These are phyloP conservation scores for Drosophila prosaltans DNA, from an alignment of 1,140 invertebrate species.

Conservation along the genomic window DNA sequence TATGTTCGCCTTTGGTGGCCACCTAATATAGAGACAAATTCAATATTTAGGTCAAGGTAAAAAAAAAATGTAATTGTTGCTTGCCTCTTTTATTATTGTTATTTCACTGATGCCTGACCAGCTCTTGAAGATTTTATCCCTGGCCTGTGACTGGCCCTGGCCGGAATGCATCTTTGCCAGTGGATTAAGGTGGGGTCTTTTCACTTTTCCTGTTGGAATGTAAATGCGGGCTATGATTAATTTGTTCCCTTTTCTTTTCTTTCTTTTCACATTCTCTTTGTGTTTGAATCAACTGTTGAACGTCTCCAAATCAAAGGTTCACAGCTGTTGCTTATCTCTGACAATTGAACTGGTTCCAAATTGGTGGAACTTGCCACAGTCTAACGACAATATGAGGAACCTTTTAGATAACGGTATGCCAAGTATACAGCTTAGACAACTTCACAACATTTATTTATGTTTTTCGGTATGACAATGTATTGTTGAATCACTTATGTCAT, in stretches of 20 bases:
- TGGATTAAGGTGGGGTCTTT: conserved; percentile 28
- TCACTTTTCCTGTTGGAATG: conserved; percentile 51
- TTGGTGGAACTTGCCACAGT: not conserved
- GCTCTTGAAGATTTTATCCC: conserved; percentile 75
- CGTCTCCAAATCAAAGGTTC: not conserved
- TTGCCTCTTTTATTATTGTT: conserved; percentile 70
- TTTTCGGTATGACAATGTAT: no score
- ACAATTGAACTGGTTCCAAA: conserved; percentile 3
- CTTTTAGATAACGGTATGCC: not conserved
- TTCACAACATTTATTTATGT: no score
- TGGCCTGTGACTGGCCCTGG: conserved; percentile 58
- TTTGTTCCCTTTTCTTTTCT: conserved; percentile 15
- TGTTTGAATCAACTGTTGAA: conserved; percentile 5
- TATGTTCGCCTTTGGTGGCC: conserved; percentile 80
- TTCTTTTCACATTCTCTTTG: conserved; percentile 22
- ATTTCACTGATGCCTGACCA: conserved; percentile 76
- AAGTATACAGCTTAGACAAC: no score
- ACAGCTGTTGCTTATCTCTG: conserved; percentile 2
- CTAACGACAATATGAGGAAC: not conserved
- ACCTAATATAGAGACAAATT: conserved; percentile 30
- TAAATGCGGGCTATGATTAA: not conserved
- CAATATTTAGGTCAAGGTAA: not conserved
- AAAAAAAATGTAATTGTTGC: not conserved
- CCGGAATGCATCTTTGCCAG: conserved; percentile 51
- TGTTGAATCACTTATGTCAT: no score